A percentile compares a stretch with the other conserved stretches of the same genome.
phyloP scores from a whole-genome alignment of 1,140 invertebrate species.

The Achroia grisella region DNA sequence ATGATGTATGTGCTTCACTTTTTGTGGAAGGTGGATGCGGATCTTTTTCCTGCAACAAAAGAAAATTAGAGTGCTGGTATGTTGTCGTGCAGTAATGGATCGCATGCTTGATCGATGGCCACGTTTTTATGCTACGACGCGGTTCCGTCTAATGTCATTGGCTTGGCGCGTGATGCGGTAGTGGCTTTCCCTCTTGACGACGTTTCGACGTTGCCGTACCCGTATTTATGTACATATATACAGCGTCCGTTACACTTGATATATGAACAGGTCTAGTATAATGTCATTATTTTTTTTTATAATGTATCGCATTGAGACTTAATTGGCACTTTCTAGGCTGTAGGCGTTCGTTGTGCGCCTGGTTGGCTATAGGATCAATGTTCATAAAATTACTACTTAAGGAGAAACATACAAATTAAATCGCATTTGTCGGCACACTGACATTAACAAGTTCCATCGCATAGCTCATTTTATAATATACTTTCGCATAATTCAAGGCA shows the following conservation, averaged over 20 bases:
- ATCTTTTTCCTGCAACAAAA: conserved; percentile 73
- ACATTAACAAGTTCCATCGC: conserved; percentile 36
- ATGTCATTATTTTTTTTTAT: conserved; percentile 7
- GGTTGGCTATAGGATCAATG: conserved; percentile 17
- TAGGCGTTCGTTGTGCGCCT: conserved; percentile 25
- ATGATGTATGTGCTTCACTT: conserved; percentile 73
- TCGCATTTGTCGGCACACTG: conserved; percentile 31
- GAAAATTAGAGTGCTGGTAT: conserved; percentile 30
- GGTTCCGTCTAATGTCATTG: conserved; percentile 57
- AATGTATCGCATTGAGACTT: background rate
- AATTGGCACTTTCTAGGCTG: conserved; percentile 39
- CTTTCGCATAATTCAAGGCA: background rate
- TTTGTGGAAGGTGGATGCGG: conserved; percentile 73
- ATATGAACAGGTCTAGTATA: conserved; percentile 19
- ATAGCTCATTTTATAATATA: conserved; percentile 10
- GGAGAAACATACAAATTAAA: conserved; percentile 32
- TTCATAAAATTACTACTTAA: conserved; percentile 30
- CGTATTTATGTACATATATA: conserved; percentile 8
- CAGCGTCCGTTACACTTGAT: conserved; percentile 30
- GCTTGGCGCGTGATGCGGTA: conserved; percentile 42
- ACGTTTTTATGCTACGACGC: conserved; percentile 9
- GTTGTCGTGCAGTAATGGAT: conserved; percentile 15
- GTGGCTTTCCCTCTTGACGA: conserved; percentile 45
- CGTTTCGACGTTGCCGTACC: conserved; percentile 20
- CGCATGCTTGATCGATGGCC: conserved; percentile 34